Evolutionary conservation across 2,888 invertebrate species (phyloP).

Genomic region (Eretmocerus hayati): DNA sequence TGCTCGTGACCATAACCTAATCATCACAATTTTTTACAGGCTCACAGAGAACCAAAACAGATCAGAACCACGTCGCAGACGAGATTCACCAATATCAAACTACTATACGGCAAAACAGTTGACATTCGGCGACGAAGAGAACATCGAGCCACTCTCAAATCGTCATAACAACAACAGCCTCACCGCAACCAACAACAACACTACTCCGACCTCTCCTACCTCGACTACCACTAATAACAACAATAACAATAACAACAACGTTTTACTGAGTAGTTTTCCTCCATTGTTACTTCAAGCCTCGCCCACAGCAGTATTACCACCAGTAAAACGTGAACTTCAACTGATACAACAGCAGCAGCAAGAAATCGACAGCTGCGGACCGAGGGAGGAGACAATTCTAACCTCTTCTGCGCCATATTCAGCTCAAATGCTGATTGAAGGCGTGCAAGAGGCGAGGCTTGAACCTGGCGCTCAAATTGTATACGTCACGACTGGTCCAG

Average conservation of each 20-base stretch:
- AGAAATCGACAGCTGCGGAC: conserved; percentile 1
- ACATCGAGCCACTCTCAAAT: conserved; percentile 35
- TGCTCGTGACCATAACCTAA: too few relatives aligned
- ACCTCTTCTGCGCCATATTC: conserved; percentile 12
- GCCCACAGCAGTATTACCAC: background rate
- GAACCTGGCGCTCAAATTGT: conserved; percentile 23
- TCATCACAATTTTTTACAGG: conserved; percentile 31
- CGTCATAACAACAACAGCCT: conserved; percentile 13
- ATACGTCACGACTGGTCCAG: conserved; percentile 30
- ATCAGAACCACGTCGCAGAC: conserved; percentile 18
- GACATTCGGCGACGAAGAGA: conserved; percentile 41
- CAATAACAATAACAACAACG: too few relatives aligned
- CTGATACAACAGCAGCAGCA: conserved; percentile 12
- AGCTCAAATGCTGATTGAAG: conserved; percentile 20
- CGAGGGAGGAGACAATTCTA: background rate
- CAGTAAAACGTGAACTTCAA: conserved; percentile 15
- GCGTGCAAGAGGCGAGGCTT: conserved; percentile 13
- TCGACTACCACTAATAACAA: background rate
- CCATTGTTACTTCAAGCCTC: conserved; percentile 28
- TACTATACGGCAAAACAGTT: conserved; percentile 29
- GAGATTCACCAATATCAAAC: conserved; percentile 33
- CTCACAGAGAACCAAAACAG: conserved; percentile 36
- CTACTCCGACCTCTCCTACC: background rate
- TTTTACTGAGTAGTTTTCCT: conserved; percentile 7
- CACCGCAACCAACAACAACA: conserved; percentile 6